These are phyloP conservation scores for Pipistrellus pipistrellus DNA, from an alignment of 2,797 vertebrate genomes.

Conservation along the genomic window DNA sequence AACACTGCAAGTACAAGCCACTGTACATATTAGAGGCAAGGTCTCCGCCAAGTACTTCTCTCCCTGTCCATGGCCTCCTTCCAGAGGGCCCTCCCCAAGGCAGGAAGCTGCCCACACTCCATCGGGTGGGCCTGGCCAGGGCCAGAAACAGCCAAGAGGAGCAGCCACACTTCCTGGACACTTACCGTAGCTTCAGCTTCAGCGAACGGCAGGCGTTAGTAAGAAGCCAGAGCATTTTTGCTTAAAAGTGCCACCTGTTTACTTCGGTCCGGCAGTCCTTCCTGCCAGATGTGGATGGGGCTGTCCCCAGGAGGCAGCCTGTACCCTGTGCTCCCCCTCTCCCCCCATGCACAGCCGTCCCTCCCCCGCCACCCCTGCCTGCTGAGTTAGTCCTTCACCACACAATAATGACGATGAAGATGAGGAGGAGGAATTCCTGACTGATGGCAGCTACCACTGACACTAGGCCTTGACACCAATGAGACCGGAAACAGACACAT, in stretches of 20 bases:
- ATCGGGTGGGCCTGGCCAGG: not conserved
- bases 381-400: not conserved
- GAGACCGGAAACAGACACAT: not conserved
- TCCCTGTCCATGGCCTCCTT: slow-evolving; percentile 20
- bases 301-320: not conserved
- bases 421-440: not conserved
- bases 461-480: not conserved
- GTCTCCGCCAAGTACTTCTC: slow-evolving; percentile 16
- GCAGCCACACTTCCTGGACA: not conserved
- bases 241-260: not conserved
- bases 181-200: not conserved
- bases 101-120: slow-evolving; percentile 48
- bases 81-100: slow-evolving; percentile 43
- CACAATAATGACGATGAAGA: not conserved
- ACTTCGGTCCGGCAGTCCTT: not conserved
- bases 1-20: slow-evolving; percentile 42
- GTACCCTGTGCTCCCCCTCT: too few relatives aligned
- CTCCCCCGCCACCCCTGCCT: not conserved
- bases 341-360: too few relatives aligned
- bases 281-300: not conserved
- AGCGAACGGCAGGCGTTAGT: not conserved
- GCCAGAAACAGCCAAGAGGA: not conserved
- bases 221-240: not conserved
- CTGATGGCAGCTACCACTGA: not conserved
- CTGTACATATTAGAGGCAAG: slow-evolving; percentile 42